phyloP scores from a whole-genome alignment of 2,888 invertebrate genomes.

The Corythucha ciliata region DNA sequence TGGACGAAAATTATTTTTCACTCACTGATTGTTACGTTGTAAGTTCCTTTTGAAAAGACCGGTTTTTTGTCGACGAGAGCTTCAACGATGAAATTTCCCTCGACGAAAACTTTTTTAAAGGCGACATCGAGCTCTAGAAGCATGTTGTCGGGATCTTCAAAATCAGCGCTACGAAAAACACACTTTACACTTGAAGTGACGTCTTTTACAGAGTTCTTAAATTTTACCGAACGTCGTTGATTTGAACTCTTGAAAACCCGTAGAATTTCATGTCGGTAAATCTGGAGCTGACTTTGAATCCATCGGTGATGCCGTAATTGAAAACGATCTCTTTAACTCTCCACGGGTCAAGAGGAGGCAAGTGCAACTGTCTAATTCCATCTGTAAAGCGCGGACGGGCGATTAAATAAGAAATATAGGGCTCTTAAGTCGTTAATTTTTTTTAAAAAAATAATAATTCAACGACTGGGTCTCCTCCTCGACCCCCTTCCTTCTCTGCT shows the following conservation, averaged over 20 bases:
- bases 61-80: conserved; percentile 53
- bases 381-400: no score
- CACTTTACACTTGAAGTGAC: no score
- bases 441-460: no score
- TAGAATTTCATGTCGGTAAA: conserved; percentile 34
- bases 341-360: conserved; percentile 35
- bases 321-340: conserved; percentile 35
- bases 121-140: conserved; percentile 51
- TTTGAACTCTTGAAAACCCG: conserved; percentile 34
- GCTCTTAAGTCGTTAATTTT: no score
- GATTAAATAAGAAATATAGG: no score
- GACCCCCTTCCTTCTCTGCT: no score
- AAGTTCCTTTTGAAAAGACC: conserved; percentile 51
- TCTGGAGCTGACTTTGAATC: conserved; percentile 35
- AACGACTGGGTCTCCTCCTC: no score
- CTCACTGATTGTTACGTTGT: conserved; percentile 54
- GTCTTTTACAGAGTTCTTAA: not conserved
- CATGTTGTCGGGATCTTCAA: conserved; percentile 48
- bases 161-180: conserved; percentile 42
- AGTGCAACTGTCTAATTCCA: conserved; percentile 29
- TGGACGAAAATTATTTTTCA: no score
- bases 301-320: conserved; percentile 33
- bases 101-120: conserved; percentile 48
- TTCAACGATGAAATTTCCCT: conserved; percentile 53
- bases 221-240: conserved; percentile 36